These are phyloP conservation scores for Nibea coibor DNA, from an alignment of 2,113 vertebrate genomes.

Conservation along the genomic window DNA sequence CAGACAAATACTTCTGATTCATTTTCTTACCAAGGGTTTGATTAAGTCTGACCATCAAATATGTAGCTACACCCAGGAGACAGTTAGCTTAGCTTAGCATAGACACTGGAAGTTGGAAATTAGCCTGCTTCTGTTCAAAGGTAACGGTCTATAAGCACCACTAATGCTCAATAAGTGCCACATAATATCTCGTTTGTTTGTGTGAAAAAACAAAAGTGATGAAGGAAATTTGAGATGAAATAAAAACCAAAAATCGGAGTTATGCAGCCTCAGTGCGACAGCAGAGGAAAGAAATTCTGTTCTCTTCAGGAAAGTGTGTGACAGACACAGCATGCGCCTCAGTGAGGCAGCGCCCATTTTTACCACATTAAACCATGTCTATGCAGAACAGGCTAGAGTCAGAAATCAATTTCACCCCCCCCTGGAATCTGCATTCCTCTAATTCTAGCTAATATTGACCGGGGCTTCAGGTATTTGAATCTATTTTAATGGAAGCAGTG, in stretches of 20 bases:
- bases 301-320: background rate
- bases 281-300: background rate
- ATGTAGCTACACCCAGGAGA: background rate
- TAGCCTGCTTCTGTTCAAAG: background rate
- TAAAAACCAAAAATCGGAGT: background rate
- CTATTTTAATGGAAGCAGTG: slow-evolving; percentile 32
- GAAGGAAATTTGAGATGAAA: background rate
- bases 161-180: background rate
- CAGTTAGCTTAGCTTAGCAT: background rate
- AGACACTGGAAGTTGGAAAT: background rate
- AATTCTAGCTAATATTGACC: slow-evolving; percentile 51
- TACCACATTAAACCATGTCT: slow-evolving; percentile 55
- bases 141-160: too few relatives aligned
- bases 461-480: slow-evolving; percentile 54
- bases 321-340: background rate
- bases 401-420: slow-evolving; percentile 55
- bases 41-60: background rate
- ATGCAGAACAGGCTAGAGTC: slow-evolving; percentile 41
- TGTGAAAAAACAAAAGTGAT: too few relatives aligned
- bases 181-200: too few relatives aligned
- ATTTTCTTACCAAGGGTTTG: background rate
- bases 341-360: slow-evolving; percentile 33
- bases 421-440: slow-evolving; percentile 49
- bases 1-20: background rate
- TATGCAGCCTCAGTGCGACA: background rate